Conservation (phyloP, 2,888 invertebrate species). For the Pseudolycoriella hygida region DNA sequence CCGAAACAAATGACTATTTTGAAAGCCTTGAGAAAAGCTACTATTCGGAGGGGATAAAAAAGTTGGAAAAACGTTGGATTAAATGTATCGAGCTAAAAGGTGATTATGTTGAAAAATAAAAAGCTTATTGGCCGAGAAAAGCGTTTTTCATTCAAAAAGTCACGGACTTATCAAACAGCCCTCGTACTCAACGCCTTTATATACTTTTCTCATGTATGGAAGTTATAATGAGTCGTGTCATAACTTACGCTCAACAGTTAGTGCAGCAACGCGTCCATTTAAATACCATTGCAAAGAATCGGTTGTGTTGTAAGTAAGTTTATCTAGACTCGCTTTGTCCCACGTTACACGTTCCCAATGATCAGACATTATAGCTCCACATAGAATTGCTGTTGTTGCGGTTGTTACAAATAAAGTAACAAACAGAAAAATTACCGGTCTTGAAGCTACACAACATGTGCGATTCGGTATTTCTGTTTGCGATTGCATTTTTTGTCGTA, state of each 20-base stretch:
- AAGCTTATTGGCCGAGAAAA: too few species aligned
- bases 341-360: slow-evolving; percentile 81
- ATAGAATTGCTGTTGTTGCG: slow-evolving; percentile 63
- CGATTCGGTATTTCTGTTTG: slow-evolving; percentile 16
- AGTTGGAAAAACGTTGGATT: too few species aligned
- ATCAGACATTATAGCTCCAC: slow-evolving; percentile 75
- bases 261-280: slow-evolving; percentile 54
- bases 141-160: too few species aligned
- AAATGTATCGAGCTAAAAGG: too few species aligned
- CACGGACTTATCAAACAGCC: too few species aligned
- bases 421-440: slow-evolving; percentile 26
- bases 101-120: too few species aligned
- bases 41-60: too few species aligned
- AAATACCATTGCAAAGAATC: slow-evolving; percentile 50
- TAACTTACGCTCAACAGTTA: slow-evolving; percentile 24
- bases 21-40: too few species aligned
- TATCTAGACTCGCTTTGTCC: slow-evolving; percentile 38
- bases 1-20: too few species aligned
- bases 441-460: slow-evolving; percentile 19
- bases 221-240: neutral
- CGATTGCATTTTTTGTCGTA: slow-evolving; percentile 19
- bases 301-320: slow-evolving; percentile 32
- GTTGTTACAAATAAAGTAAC: slow-evolving; percentile 46
- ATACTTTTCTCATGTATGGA: too few species aligned
- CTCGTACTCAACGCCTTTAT: too few species aligned